These are phyloP conservation scores for Takifugu bimaculatus DNA, from an alignment of 2,113 vertebrate genomes.

Conservation along the genomic window DNA sequence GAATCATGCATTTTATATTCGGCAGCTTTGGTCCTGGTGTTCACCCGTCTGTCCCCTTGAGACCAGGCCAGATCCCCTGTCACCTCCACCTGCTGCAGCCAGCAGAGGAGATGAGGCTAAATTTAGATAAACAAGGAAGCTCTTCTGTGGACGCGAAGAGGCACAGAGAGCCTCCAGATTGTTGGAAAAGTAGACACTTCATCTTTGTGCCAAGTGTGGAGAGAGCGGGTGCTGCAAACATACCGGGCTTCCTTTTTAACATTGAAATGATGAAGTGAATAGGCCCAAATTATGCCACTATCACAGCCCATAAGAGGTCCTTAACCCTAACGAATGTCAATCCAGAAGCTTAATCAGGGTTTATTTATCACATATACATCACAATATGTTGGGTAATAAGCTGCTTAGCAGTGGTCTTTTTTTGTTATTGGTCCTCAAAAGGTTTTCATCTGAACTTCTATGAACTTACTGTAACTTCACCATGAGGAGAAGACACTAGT, in stretches of 20 bases:
- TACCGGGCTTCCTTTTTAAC: not conserved
- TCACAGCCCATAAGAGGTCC: no score
- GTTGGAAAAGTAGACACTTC: slow-evolving; percentile 36
- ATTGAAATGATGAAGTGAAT: not conserved
- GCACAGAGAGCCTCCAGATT: slow-evolving; percentile 56
- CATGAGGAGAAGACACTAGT: no score
- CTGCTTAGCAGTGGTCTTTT: no score
- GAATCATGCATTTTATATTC: slow-evolving; percentile 49
- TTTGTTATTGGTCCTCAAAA: no score
- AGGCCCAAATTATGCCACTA: no score
- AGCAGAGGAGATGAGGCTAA: slow-evolving; percentile 59
- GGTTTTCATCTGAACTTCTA: no score
- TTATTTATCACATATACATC: no score
- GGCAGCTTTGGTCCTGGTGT: slow-evolving; percentile 60
- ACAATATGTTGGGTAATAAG: no score
- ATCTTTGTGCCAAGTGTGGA: slow-evolving; percentile 36
- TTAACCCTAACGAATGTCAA: not conserved
- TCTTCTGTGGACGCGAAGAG: slow-evolving; percentile 19
- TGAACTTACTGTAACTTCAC: no score
- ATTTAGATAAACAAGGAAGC: slow-evolving; percentile 57
- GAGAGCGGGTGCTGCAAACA: slow-evolving; percentile 26
- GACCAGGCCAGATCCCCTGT: slow-evolving; percentile 63
- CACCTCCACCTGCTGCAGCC: slow-evolving; percentile 68
- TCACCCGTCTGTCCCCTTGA: slow-evolving; percentile 65
- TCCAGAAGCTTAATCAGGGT: not conserved